phyloP scores from a whole-genome alignment of 1,140 invertebrate genomes.

The Acyrthosiphon pisum region DNA sequence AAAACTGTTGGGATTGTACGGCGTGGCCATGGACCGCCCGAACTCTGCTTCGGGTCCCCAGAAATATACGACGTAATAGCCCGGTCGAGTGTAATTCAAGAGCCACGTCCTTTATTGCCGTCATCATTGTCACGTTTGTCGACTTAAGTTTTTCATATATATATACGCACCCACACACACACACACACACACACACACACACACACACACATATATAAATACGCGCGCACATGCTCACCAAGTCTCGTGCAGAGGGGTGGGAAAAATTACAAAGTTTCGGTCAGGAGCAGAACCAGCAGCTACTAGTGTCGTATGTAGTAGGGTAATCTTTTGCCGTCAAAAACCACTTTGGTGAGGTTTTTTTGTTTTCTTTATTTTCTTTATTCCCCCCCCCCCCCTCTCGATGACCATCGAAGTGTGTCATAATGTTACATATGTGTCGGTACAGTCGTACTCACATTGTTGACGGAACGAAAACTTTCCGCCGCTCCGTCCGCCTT shows the following conservation, averaged over 20 bases:
- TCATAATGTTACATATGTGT: not conserved
- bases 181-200: not conserved
- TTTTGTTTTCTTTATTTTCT: not conserved
- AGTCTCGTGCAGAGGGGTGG: not conserved
- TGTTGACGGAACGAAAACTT: not conserved
- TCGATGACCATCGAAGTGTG: too few species aligned
- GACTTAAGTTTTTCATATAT: conserved; percentile 40
- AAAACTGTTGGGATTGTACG: not conserved
- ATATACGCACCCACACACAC: not conserved
- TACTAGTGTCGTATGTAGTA: not conserved
- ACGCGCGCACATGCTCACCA: not conserved
- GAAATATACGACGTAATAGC: conserved; percentile 32
- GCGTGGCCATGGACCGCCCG: not conserved
- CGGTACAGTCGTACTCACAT: not conserved
- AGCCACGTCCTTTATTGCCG: conserved; percentile 35
- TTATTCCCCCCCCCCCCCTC: not conserved
- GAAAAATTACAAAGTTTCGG: conserved; percentile 40
- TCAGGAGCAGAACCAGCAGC: not conserved
- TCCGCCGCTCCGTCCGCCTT: not conserved
- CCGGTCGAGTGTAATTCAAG: conserved; percentile 17
- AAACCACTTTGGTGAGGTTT: conserved; percentile 36
- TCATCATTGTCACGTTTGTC: conserved; percentile 45
- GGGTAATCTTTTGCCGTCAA: conserved; percentile 33
- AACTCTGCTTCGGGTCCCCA: not conserved
- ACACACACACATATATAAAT: too few species aligned